Evolutionary conservation across 2,888 invertebrate genomes (phyloP), one percentile per base, ranked within the genome.

Genomic region (Eudasyphora cyanicolor): DNA sequence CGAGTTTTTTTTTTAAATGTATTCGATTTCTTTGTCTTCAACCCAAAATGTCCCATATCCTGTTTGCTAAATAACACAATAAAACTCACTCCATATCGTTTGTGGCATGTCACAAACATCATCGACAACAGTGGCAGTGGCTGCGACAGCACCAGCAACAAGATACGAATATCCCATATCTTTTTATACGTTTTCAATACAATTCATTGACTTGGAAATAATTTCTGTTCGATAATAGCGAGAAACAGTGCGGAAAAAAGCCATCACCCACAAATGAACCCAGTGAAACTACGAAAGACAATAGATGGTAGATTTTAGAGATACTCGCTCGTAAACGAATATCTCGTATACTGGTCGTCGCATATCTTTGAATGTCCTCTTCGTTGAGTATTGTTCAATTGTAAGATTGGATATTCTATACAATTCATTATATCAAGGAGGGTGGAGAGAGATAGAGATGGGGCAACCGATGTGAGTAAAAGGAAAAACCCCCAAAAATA

Each of bases 121-220:
- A 64, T 17, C 19, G n/a, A 32, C 17, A 29, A 62, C 38, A n/a
- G n/a, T n/a, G n/a, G n/a, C 35, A 35, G 5, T 35, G 19, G 2
- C 51, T 17, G 17, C 5, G 19, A 51, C 19, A 64, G 38, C n/a
- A 29, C n/a, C 62, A n/a, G 32, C 32, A 62, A 62, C n/a, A 7
- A 32, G 5, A 27, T 29, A 12, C 1, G 32, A 51, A 21, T 17
- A 17, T 62, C 29, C 32, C 38, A 24, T 57, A 27, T 57, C 57
- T 14, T 24, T 24, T 35, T 21, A 35, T 35, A 64, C 19, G 10
- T 38, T 38, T 21, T 1, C 19, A 51, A 75, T 32, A 12, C 54
- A 79, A 80, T 83, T 80, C 80, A 84, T 71, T 84, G 83, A 75
- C 64, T 84, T 84, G 80, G 57, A 84, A 80, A 71, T 75, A 75